Evolutionary conservation across 2,888 invertebrate species (phyloP).

Genomic region (Hyposoter didymator): DNA sequence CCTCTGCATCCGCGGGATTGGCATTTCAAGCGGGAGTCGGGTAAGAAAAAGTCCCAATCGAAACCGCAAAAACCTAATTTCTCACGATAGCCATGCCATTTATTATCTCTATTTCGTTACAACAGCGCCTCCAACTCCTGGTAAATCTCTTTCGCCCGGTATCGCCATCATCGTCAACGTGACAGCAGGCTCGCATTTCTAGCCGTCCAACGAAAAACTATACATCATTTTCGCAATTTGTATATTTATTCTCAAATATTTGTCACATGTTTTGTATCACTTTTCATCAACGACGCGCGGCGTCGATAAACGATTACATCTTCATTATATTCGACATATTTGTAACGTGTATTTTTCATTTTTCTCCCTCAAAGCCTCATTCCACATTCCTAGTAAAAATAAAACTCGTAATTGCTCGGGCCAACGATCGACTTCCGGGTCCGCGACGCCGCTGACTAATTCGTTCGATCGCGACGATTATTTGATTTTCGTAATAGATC

Average conservation of each 20-base stretch:
- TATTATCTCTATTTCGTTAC: too few species aligned
- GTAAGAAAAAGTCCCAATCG: background rate
- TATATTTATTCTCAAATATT: conserved; percentile 1
- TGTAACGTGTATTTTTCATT: background rate
- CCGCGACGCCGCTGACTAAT: too few species aligned
- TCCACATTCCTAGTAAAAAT: too few species aligned
- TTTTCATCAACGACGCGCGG: background rate
- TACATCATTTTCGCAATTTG: background rate
- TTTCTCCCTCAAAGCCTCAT: background rate
- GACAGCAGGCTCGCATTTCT: background rate
- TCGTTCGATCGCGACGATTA: background rate
- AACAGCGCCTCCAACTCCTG: too few species aligned
- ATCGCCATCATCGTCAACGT: background rate
- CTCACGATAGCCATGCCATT: too few species aligned
- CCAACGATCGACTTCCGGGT: too few species aligned
- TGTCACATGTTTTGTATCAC: background rate
- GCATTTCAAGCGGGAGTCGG: background rate
- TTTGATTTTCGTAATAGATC: conserved; percentile 31
- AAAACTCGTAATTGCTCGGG: too few species aligned
- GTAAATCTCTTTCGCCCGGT: background rate
- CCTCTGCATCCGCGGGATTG: conserved; percentile 4
- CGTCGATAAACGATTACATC: background rate
- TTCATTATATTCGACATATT: background rate
- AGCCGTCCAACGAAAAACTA: background rate
- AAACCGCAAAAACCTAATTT: too few species aligned